A percentile compares a stretch with the other conserved stretches of the same genome.
Evolutionary conservation across 1,140 invertebrate genomes (phyloP).

Genomic region (Galendromus occidentalis): DNA sequence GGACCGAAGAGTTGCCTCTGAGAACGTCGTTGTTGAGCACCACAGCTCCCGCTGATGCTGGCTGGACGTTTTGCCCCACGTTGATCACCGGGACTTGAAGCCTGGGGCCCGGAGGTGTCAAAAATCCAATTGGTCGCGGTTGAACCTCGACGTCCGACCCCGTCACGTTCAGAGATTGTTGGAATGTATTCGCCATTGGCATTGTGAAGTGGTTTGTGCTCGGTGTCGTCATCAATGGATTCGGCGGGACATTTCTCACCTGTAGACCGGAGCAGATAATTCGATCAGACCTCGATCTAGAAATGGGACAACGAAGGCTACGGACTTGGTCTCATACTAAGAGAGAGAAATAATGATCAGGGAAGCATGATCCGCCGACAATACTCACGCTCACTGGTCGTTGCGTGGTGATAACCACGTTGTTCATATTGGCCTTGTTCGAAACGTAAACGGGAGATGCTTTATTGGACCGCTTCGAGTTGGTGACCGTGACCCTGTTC

Average conservation of each 20-base stretch:
- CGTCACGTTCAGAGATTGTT: background rate
- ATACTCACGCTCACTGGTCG: background rate
- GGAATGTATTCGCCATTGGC: background rate
- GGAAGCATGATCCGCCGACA: no score
- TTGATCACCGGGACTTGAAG: background rate
- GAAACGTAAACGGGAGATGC: background rate
- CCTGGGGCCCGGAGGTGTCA: background rate
- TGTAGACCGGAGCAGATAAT: background rate
- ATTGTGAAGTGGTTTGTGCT: background rate
- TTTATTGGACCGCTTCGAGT: background rate
- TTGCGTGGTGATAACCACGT: slow-evolving; percentile 5
- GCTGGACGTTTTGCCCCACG: background rate
- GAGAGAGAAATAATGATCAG: no score
- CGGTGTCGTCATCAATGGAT: background rate
- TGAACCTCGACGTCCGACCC: background rate
- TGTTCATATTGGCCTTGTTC: background rate
- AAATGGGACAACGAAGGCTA: no score
- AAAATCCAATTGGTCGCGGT: background rate
- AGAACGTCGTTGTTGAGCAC: background rate
- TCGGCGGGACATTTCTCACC: background rate
- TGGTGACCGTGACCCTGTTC: background rate
- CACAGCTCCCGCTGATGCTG: background rate
- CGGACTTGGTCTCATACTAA: no score
- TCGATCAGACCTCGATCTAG: no score
- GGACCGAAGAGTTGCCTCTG: background rate